These are phyloP conservation scores for Enteromius radiatus DNA, from an alignment of 2,797 vertebrate genomes.

Conservation along the genomic window DNA sequence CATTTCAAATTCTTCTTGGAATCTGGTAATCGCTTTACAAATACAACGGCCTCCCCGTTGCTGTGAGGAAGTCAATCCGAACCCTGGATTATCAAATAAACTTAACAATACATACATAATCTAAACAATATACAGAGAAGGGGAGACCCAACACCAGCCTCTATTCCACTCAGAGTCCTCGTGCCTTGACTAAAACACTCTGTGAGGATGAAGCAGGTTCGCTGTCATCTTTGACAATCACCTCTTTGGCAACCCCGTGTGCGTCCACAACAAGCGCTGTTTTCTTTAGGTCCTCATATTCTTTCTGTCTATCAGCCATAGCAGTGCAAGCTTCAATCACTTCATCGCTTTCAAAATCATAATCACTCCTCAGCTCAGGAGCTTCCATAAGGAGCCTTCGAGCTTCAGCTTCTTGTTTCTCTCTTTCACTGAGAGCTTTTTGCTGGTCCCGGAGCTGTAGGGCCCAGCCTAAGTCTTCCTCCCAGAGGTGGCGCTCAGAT, in stretches of 20 bases:
- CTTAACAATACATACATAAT: not conserved
- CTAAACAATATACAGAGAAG: slow-evolving; percentile 8
- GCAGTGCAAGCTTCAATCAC: slow-evolving; percentile 92
- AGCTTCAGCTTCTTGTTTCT: slow-evolving; percentile 70
- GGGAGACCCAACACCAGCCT: not conserved
- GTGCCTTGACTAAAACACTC: slow-evolving; percentile 85
- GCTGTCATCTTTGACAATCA: slow-evolving; percentile 54
- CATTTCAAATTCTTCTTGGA: not conserved
- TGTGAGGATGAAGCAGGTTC: slow-evolving; percentile 68
- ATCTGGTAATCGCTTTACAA: slow-evolving; percentile 21
- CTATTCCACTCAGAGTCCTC: slow-evolving; percentile 65
- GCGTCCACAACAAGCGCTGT: slow-evolving; percentile 82
- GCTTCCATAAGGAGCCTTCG: slow-evolving; percentile 67
- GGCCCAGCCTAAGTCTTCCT: slow-evolving; percentile 93
- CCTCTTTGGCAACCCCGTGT: slow-evolving; percentile 61
- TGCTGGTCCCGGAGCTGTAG: slow-evolving; percentile 81
- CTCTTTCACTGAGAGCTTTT: slow-evolving; percentile 70
- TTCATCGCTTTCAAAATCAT: slow-evolving; percentile 95
- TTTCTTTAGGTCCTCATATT: slow-evolving; percentile 75
- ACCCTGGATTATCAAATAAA: not conserved
- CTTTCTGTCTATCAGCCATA: slow-evolving; percentile 86
- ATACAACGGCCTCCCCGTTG: not conserved
- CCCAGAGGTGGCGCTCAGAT: slow-evolving; percentile 85
- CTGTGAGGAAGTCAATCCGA: not conserved
- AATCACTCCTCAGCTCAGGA: slow-evolving; percentile 87